These are phyloP conservation scores for Chrysocyon brachyurus DNA, from an alignment of 2,797 vertebrate genomes.

Conservation along the genomic window DNA sequence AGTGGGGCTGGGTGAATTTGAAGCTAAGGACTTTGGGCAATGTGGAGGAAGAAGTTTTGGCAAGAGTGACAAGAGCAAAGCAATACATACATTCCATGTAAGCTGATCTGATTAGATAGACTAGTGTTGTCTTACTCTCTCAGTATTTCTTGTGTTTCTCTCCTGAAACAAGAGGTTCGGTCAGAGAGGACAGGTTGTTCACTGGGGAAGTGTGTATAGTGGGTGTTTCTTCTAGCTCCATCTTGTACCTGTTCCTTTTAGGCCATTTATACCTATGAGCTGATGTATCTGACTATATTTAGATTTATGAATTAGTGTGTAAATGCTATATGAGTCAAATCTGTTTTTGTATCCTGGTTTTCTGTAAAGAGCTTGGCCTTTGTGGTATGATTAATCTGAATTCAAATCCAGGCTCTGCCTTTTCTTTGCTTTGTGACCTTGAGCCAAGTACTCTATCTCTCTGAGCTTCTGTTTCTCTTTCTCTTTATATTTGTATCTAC, in stretches of 20 bases:
- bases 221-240: not conserved
- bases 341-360: constrained; percentile 21
- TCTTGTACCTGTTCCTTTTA: not conserved
- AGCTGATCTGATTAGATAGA: not conserved
- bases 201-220: not conserved
- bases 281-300: not conserved
- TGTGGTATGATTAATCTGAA: constrained; percentile 36
- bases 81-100: not conserved
- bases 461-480: not conserved
- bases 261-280: not conserved
- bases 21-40: not conserved
- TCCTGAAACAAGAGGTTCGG: not conserved
- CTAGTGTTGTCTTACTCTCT: not conserved
- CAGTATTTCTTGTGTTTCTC: not conserved
- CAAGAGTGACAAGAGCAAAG: not conserved
- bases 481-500: no score
- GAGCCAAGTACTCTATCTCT: not conserved
- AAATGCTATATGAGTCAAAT: constrained; percentile 28
- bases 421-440: constrained; percentile 20
- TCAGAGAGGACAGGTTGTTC: not conserved
- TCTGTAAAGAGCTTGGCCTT: constrained; percentile 49
- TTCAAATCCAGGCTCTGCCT: constrained; percentile 10
- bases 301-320: constrained; percentile 21
- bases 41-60: not conserved
- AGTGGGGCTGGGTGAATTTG: not conserved